Base-by-base conservation (phyloP, 1,140 invertebrate genomes). In the Drosophila murphyi region DNA sequence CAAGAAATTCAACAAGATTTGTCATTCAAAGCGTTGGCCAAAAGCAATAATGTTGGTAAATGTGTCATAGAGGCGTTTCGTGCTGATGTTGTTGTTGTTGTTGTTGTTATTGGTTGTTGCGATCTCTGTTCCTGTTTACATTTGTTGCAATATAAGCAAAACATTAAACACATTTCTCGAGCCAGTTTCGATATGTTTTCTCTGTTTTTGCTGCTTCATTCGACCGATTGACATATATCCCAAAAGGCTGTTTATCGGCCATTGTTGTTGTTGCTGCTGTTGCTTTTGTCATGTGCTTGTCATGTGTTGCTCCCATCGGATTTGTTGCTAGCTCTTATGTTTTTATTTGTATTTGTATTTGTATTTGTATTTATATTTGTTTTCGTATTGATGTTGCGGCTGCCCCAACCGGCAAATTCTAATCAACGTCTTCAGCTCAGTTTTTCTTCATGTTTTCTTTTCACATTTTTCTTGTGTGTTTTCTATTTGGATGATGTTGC, bases 91-190 rank as follows among this genome's bases (percentile, higher is more conserved):
- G 61, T 51, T 50, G 57, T 51, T 56, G 57, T 51, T 56, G 56
- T 41, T 56, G 43, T 35, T 61, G 45, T 29, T 37, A 12, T 47
- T 61, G 48, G 34, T 61, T 57, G 70, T 68, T 47, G 54, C 63
- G 28, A 54, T 51, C 67, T 82, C 55, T 86, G 83, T 87, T 87
- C 82, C 82, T 87, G 82, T 82, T 87, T 87, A 79, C 80, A 88
- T 87, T 82, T 87, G 83, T 82, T 72, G 83, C 82, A 86, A 79
- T 82, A 82, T 68, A 81, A 69, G 60, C 69, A 50, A 67, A 76
- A 70, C 67, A 81, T 67, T 69, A 72, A 72, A 70, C 69, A 78
- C 64, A 73, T 63, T 62, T 72, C 57, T 54, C 34, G 47, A 87
- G 69, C 85, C 50, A 74, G 83, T 85, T 88, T 48, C 8, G 43